Base-by-base conservation (phyloP, 1,140 invertebrate genomes). In the Drosophila ambigua region DNA sequence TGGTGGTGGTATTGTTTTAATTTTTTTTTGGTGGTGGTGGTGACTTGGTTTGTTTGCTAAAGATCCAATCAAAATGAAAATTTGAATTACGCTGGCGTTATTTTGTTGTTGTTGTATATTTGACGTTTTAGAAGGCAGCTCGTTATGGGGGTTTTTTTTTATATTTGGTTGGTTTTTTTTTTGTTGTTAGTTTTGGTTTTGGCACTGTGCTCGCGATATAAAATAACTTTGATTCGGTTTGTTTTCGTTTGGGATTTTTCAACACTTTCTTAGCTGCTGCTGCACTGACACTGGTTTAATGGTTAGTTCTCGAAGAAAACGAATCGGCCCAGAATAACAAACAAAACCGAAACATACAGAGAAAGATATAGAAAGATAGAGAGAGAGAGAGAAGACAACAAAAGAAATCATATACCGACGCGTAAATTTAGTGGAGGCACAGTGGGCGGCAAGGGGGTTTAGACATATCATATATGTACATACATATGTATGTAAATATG, bases 381-480 rank as follows among this genome's bases (percentile, higher is more conserved):
- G 26, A 55, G 28, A 53, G 6, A 45, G n/a, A 57, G 35, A 58
- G 52, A 54, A 61, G 35, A 64, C 13, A 51, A 11, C 41, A 13
- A 39, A 39, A 39, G 4, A 39, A 39, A 39, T 39, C 11, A 39
- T 39, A 39, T 39, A 11, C 35, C 35, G 35, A 39, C 35, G 35
- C 35, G 35, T 39, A 39, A 5, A 5, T 5, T 39, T 39, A 11
- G 65, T 60, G 51, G 35, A 51, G 64, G 26, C 66, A 58, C 66
- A 67, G 53, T 71, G 82, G 83, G 78, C 82, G 78, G 74, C 81
- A 85, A 81, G 72, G 77, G 82, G 82, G 82, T 78, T 72, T 78
- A 73, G 57, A 65, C 41, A 5, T 39, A 39, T 13, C n/a, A n/a
- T n/a, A n/a, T 9, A 39, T 5, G 13, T 39, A 13, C 23, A 57